Base-by-base conservation (phyloP, 2,113 vertebrate genomes). In the Equus przewalskii region DNA sequence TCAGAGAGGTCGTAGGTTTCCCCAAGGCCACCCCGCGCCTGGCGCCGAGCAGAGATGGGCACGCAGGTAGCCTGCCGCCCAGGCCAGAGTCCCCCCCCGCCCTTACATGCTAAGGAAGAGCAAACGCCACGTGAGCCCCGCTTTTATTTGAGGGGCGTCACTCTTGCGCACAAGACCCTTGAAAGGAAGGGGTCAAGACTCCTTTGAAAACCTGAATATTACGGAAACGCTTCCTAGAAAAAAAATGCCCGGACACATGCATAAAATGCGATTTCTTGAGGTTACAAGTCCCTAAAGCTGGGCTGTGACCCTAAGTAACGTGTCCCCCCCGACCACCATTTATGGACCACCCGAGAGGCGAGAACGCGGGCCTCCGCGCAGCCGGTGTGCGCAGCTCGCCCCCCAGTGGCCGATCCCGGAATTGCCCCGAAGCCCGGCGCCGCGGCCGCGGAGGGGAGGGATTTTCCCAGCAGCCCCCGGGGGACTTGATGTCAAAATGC, bases 361-460 rank as follows among this genome's bases (percentile, higher is more conserved):
- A 41, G 33, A 41, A 0, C 0, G 6, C 81, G 3, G 24, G 56
- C 4, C 69, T 33, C 62, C 3, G 13, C 49, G 33, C 49, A 3
- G 76, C 49, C 56, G 58, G 84, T 12, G 90, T 51, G 96, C 65
- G 5, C 65, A 56, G 86, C 54, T 46, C 9, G 92, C 96, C 96
- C 79, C 62, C 93, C 22, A 60, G 96, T 72, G 97, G 94, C 79
- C 41, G 0, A 22, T 2, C 3, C 30, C 0, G 36, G 92, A 81
- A 96, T 24, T 67, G 65, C 81, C 33, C n/a, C 4, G 65, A 44
- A n/a, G 41, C 44, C 14, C 46, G 0, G 30, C 26, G 1, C 2
- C 0, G 4, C 2, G 5, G 15, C 16, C 0, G 6, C 46, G 12
- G 15, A 8, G 49, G 41, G 24, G 24, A 21, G 51, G 33, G 33